phyloP scores from a whole-genome alignment of 2,797 vertebrate genomes.

The Lithobates sylvaticus region DNA sequence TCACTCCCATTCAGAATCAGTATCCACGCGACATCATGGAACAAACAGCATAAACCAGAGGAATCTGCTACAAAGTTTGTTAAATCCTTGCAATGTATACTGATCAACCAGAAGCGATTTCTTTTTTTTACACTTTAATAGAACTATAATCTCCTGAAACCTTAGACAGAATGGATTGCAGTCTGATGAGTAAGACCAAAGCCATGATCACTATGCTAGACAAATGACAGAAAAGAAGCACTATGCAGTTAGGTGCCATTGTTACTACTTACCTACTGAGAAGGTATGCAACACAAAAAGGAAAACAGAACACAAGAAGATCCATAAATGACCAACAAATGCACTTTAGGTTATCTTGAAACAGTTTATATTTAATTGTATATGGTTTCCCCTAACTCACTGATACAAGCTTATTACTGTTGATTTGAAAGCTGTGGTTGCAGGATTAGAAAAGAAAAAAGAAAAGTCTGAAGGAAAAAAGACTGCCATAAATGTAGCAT shows the following conservation, averaged over 20 bases:
- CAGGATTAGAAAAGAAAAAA: neutral
- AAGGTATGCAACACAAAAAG: conserved; percentile 41
- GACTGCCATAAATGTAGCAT: neutral
- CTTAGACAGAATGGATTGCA: neutral
- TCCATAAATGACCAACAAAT: neutral
- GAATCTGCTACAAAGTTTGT: no score
- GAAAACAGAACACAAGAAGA: conserved; percentile 29
- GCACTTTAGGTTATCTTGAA: neutral
- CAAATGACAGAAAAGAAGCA: conserved; percentile 13
- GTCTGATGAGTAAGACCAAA: neutral
- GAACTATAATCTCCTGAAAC: no score
- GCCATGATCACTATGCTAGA: conserved; percentile 14
- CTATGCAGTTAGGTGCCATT: neutral
- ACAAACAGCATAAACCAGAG: no score
- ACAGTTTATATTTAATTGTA: neutral
- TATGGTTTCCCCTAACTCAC: neutral
- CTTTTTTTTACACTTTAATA: no score
- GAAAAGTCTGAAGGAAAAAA: neutral
- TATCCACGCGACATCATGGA: no score
- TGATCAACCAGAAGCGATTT: no score
- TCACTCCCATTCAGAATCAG: no score
- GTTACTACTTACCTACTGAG: conserved; percentile 16
- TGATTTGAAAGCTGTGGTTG: neutral
- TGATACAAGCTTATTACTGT: neutral
- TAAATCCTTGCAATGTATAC: no score